Conservation (phyloP, 2,797 vertebrate species). For the Zalophus californianus region DNA sequence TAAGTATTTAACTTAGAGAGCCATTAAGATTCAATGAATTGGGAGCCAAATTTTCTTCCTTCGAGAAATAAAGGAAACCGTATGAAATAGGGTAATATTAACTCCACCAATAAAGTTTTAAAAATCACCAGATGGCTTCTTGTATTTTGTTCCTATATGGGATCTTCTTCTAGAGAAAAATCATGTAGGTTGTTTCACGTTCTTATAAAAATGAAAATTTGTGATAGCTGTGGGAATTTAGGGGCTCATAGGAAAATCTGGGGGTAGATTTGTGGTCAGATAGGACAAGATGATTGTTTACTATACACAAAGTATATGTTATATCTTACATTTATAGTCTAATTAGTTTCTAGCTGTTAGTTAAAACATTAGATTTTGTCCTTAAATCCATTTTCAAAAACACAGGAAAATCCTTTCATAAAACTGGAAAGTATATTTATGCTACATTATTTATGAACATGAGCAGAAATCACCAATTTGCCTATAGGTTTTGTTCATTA, state of each 20-base stretch:
- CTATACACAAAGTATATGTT: neutral
- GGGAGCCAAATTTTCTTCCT: neutral
- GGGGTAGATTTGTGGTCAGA: neutral
- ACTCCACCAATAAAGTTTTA: neutral
- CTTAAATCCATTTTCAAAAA: neutral
- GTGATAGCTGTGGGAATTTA: neutral
- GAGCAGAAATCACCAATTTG: constrained; percentile 2
- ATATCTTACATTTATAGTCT: neutral
- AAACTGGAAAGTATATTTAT: neutral
- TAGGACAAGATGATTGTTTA: neutral
- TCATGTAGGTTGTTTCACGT: neutral
- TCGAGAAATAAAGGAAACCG: neutral
- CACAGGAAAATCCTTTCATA: neutral
- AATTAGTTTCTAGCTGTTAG: neutral
- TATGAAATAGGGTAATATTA: neutral
- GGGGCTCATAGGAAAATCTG: neutral
- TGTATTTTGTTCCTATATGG: neutral
- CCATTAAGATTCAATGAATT: neutral
- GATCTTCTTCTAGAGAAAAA: neutral
- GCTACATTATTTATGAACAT: neutral
- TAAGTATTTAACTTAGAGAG: constrained; percentile 1
- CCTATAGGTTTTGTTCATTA: neutral
- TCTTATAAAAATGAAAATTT: constrained; percentile 17
- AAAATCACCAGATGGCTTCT: neutral
- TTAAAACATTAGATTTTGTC: neutral